Evolutionary conservation across 2,888 invertebrate species (phyloP), one percentile per base, ranked within the genome.

Genomic region (Antitype chi): DNA sequence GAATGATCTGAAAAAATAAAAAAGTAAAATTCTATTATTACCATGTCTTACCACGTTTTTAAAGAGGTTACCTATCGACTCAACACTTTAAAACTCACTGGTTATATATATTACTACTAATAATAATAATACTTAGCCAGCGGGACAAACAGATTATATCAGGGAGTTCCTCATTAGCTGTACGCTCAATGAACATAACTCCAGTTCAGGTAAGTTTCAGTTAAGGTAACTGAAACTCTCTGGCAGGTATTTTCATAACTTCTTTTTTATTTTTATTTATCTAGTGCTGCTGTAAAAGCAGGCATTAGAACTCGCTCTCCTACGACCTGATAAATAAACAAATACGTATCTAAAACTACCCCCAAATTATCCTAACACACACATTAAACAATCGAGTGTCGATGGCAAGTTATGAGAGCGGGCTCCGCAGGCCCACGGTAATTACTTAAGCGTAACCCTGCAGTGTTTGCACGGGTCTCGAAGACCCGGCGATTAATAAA

Each of bases 381-480:
- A 62, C 69, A 57, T 66, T 74, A 93, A 93, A 93, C 94, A 93
- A 88, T 89, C 88, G 86, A 90, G 90, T 91, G 89, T 85, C 90
- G 89, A 89, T 83, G 84, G 89, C 88, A 88, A 92, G 92, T 94
- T 94, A 94, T 93, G 94, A 94, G 94, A 94, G 93, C 55, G 62
- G n/a, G 62, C 32, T 72, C 73, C 73, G 23, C 93, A 23, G 47
- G 93, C 91, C 90, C 91, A 90, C 92, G 94, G 92, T 94, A 93
- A 94, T 94, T 94, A 94, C 94, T 94, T 93, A 93, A 92, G 91
- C 93, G 88, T 85, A 90, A 91, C 92, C 92, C 90, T 87, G 87
- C 79, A 85, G 86, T 94, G 93, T 94, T 94, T 94, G 94, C 90
- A 85, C 85, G 88, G 91, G 91, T 85, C 92, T 86, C 88, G 86